Evolutionary conservation across 2,888 invertebrate genomes (phyloP).

Genomic region (Athalia circularis): DNA sequence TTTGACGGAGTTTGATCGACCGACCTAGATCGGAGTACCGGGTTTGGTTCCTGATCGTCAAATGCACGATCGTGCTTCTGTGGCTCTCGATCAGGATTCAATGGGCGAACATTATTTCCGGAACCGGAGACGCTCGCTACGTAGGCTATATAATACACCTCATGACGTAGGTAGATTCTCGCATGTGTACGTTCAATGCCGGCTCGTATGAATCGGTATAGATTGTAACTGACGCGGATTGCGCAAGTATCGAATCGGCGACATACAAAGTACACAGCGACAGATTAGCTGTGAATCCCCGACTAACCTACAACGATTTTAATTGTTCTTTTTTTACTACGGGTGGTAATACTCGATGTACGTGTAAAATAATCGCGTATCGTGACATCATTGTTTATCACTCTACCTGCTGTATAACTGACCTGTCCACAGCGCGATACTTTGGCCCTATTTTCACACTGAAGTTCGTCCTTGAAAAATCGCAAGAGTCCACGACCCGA

Average conservation of each 20-base stretch:
- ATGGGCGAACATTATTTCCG: slow-evolving; percentile 20
- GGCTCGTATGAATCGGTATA: not conserved
- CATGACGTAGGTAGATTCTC: not conserved
- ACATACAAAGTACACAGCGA: too few species aligned
- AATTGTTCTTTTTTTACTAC: too few species aligned
- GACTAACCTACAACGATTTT: too few species aligned
- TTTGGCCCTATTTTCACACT: too few species aligned
- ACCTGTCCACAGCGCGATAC: too few species aligned
- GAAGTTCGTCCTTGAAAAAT: too few species aligned
- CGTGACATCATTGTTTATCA: too few species aligned
- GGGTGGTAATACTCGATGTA: too few species aligned
- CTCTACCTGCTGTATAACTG: too few species aligned
- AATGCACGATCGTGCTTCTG: not conserved
- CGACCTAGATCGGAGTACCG: slow-evolving; percentile 34
- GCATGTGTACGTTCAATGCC: not conserved
- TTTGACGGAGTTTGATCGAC: slow-evolving; percentile 13
- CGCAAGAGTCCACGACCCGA: too few species aligned
- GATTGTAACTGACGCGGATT: not conserved
- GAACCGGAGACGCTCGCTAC: slow-evolving; percentile 4
- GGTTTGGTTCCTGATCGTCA: slow-evolving; percentile 35
- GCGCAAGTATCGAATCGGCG: not conserved
- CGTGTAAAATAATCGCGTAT: too few species aligned
- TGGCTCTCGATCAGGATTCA: not conserved
- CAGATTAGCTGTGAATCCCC: too few species aligned
- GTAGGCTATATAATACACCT: not conserved